Evolutionary conservation across 2,113 vertebrate species (phyloP), one percentile per base, ranked within the genome.

Genomic region (Eonycteris spelaea): DNA sequence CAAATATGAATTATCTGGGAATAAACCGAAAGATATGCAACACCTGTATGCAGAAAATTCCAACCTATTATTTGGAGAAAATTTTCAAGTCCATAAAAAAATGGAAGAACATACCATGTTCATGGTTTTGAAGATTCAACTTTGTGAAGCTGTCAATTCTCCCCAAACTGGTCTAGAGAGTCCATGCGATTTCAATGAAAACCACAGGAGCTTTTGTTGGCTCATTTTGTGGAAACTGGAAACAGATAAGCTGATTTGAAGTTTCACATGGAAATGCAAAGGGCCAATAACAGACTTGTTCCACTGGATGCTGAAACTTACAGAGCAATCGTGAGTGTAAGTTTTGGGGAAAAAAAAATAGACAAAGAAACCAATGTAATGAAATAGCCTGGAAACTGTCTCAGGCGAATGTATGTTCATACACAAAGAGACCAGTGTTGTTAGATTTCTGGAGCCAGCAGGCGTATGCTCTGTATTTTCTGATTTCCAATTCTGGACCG

Each of bases 51-150:
- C 1, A 84, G 45, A 86, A 85, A 93, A 88, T 24, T 79, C 43
- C 74, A 38, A 92, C 87, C 33, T 15, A 11, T 59, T 84, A 92
- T 48, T 33, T 95, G 51, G 19, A 96, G 26, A 57, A 73, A 78
- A 57, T 43, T 21, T 70, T 33, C 40, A 91, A 90, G 45, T 24
- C 22, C 57, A 51, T 51, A 45, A 83, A 94, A 86, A 86, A 85
- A 86, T n/a, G 22, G 35, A 77, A 12, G 9, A 13, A 38, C 24
- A 83, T 28, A 78, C 40, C 48, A 78, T 26, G 28, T 73, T 90
- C 82, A 59, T 28, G 93, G 86, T 91, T 91, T 40, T 86, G 28
- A 91, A 88, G 83, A 75, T 80, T 91, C 45, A 65, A 7, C 30
- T 38, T 1, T 67, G 6, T 61, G 55, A 84, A 78, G 43, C 55